Conservation (phyloP, 2,113 vertebrate genomes). For the Pogona vitticeps region DNA sequence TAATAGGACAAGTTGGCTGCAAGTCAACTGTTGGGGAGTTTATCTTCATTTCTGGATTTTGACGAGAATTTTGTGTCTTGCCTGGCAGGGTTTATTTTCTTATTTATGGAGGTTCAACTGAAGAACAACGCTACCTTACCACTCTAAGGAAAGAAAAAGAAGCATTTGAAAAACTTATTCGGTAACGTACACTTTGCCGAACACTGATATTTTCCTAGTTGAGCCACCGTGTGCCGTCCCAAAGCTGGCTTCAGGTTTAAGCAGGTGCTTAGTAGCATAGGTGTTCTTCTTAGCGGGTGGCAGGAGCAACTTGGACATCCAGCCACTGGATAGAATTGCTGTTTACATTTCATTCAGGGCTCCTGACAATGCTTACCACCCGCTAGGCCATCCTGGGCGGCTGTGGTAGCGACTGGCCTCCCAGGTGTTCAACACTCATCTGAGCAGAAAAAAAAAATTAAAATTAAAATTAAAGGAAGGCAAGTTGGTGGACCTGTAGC, state of each 20-base stretch:
- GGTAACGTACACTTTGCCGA: slow-evolving; percentile 70
- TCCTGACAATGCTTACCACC: background rate
- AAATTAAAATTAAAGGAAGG: background rate
- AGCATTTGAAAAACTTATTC: slow-evolving; percentile 96
- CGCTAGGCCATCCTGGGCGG: background rate
- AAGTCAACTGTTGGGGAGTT: background rate
- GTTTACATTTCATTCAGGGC: background rate
- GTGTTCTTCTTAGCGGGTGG: too few species aligned
- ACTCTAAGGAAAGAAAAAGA: slow-evolving; percentile 92
- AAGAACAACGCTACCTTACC: slow-evolving; percentile 96
- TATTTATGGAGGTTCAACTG: slow-evolving; percentile 93
- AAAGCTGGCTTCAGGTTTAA: background rate
- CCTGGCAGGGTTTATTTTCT: slow-evolving; percentile 93
- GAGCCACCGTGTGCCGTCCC: background rate
- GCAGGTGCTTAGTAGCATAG: too few species aligned
- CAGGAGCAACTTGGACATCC: too few species aligned
- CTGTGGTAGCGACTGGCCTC: background rate
- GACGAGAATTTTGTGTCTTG: slow-evolving; percentile 22
- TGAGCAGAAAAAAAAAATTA: too few species aligned
- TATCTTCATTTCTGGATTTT: background rate
- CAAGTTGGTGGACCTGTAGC: too few species aligned
- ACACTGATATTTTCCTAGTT: background rate
- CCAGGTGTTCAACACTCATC: too few species aligned
- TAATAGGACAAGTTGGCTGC: slow-evolving; percentile 9
- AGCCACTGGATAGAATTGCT: background rate